These are phyloP conservation scores for Geococcyx californianus DNA, from an alignment of 2,113 vertebrate genomes.

Conservation along the genomic window DNA sequence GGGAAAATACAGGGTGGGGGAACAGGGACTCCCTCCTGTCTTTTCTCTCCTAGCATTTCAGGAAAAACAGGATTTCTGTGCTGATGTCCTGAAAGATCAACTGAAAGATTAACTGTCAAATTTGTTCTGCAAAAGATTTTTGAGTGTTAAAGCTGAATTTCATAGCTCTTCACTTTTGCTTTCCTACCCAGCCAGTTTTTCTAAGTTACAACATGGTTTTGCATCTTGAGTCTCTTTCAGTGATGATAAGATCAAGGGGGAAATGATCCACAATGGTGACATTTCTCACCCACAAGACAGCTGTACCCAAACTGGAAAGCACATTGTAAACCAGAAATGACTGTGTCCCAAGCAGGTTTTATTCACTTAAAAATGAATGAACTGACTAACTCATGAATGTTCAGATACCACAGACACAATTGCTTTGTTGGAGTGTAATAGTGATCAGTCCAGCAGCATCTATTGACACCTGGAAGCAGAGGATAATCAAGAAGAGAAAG, in stretches of 20 bases:
- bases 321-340: neutral
- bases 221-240: neutral
- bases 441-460: neutral
- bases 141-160: neutral
- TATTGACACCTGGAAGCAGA: neutral
- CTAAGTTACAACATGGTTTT: neutral
- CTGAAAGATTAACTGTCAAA: neutral
- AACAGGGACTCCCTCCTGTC: neutral
- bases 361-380: neutral
- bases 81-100: neutral
- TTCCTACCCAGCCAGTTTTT: neutral
- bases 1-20: neutral
- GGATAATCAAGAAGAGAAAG: constrained; percentile 14
- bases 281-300: neutral
- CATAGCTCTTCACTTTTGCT: neutral
- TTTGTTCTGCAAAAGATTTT: neutral
- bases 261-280: neutral
- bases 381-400: neutral
- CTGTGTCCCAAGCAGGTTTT: neutral
- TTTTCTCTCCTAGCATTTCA: neutral
- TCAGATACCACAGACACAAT: neutral
- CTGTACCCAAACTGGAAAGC: neutral
- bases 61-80: neutral
- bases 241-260: neutral
- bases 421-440: neutral